Evolutionary conservation across 2,797 vertebrate species (phyloP).

Genomic region (Diglossa cyanea): DNA sequence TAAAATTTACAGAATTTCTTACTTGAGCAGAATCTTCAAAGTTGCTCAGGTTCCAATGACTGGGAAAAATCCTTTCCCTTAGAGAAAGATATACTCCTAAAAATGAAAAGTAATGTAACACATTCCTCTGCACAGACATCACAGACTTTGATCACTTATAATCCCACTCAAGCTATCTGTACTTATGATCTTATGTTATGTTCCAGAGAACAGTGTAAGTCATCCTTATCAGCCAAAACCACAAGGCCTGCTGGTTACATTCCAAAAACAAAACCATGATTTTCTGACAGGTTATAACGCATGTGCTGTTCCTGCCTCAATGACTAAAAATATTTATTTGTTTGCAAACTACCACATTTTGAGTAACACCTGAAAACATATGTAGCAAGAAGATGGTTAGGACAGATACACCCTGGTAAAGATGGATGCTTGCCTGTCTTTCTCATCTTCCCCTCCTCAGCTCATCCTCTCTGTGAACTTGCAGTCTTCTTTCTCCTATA

Average conservation of each 20-base stretch:
- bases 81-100: not conserved
- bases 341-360: not conserved
- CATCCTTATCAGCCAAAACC: slow-evolving; percentile 6
- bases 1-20: not conserved
- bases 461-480: not conserved
- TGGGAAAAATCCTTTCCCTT: not conserved
- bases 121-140: not conserved
- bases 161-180: not conserved
- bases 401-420: not conserved
- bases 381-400: not conserved
- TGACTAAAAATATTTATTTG: not conserved
- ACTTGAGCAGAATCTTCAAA: not conserved
- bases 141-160: not conserved
- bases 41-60: not conserved
- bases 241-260: not conserved
- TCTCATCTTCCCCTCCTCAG: not conserved
- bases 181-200: not conserved
- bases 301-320: not conserved
- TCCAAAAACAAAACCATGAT: not conserved
- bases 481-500: not conserved
- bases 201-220: not conserved
- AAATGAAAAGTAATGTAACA: not conserved
- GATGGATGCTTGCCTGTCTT: not conserved
- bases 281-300: not conserved
- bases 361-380: not conserved